These are phyloP conservation scores for Diarsia rubi DNA, from an alignment of 2,888 invertebrate species.

Conservation along the genomic window DNA sequence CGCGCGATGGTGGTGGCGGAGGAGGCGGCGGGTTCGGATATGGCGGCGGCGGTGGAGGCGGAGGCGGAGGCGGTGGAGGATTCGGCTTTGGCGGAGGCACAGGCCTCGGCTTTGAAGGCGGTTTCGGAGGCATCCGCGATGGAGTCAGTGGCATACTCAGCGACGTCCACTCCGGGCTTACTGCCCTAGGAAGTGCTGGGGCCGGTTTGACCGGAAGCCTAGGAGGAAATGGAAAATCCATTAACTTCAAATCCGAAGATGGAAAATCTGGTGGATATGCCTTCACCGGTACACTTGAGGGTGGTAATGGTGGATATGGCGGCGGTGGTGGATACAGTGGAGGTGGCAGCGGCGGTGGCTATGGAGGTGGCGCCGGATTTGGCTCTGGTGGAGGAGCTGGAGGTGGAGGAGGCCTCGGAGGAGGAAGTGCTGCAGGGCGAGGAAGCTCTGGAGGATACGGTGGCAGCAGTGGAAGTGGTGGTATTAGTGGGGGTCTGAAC, in stretches of 20 bases:
- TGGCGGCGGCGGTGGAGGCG: constrained; percentile 68
- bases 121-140: constrained; percentile 72
- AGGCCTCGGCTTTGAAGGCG: constrained; percentile 66
- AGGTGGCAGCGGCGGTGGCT: constrained; percentile 76
- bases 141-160: constrained; percentile 79
- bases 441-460: constrained; percentile 49
- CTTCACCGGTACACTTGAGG: constrained; percentile 81
- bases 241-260: constrained; percentile 83
- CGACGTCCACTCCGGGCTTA: constrained; percentile 76
- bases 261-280: constrained; percentile 87
- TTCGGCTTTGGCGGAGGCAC: constrained; percentile 68
- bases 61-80: constrained; percentile 71
- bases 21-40: constrained; percentile 65
- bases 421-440: constrained; percentile 52
- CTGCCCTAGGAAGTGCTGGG: constrained; percentile 65
- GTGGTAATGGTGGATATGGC: constrained; percentile 84
- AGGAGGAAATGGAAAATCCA: constrained; percentile 75
- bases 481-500: constrained; percentile 53
- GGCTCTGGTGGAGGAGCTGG: constrained; percentile 66
- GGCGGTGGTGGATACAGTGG: constrained; percentile 81
- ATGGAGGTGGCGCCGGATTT: constrained; percentile 63
- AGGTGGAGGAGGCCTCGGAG: constrained; percentile 62
- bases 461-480: constrained; percentile 50
- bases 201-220: constrained; percentile 64
- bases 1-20: constrained; percentile 68